Base-by-base conservation (phyloP, 2,888 invertebrate genomes). In the Lepetodrilus schrolli region DNA sequence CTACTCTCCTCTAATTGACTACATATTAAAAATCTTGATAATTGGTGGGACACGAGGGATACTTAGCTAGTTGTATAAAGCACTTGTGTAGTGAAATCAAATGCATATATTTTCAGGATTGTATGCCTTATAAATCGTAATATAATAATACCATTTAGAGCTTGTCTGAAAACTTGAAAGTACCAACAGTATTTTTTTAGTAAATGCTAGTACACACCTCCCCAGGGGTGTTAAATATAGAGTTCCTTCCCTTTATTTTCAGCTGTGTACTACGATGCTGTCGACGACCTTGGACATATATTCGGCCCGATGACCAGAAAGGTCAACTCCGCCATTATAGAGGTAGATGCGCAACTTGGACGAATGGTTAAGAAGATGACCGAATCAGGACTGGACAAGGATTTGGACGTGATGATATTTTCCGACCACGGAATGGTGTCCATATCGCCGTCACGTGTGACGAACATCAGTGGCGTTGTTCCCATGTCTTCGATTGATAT, bases 361-460 rank as follows among this genome's bases (percentile, higher is more conserved):
- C 66, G 58, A 47, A 23, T 82, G 30, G 58, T 79, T 1, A 77
- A 80, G 21, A 47, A 76, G 30, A 49, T 81, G 7, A 47, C 74
- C 21, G 50, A 73, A 8, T 20, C 23, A 7, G 66, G 51, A 10
- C 37, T 78, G 0, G 50, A 65, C 1, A 69, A 82, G 37, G 74
- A 78, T 20, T 76, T 83, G 23, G 78, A 83, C 50, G 47, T 84
- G 7, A 78, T 85, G 38, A 70, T 85, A 2, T 78, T 83, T 5
- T 85, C 85, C 38, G 84, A 84, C 48, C 85, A 85, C 49, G 85
- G 85, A 4, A 82, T 83, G 83, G 73, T 82, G 0, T 50, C 79
- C 23, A 58, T 84, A 0, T 77, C 81, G 5, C 48, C 58, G 2
- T 69, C 50, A 13, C 73, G 79, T 17, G 75, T 76, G 8, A 75